Conservation (phyloP, 2,888 invertebrate genomes). For the Dolichopus griseipennis region DNA sequence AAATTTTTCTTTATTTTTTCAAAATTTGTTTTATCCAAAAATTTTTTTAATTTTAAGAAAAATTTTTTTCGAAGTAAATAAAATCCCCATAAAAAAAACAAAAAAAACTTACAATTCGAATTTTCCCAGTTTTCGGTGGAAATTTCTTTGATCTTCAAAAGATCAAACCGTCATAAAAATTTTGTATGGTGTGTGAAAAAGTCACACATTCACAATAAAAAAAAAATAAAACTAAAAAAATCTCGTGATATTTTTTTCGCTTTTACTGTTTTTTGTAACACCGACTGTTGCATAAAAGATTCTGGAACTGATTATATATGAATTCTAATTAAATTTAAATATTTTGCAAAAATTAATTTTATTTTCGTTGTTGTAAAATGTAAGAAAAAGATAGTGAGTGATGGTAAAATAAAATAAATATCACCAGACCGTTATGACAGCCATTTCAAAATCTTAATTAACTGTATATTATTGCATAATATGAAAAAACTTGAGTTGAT, state of each 20-base stretch:
- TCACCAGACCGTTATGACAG: slow-evolving; percentile 6
- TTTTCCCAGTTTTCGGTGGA: background rate
- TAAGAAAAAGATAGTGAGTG: background rate
- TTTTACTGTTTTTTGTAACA: background rate
- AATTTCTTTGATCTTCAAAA: background rate
- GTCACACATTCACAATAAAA: background rate
- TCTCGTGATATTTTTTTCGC: background rate
- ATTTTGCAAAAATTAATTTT: background rate
- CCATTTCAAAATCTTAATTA: background rate
- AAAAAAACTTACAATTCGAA: background rate
- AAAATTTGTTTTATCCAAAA: too few species aligned
- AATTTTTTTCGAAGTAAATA: background rate
- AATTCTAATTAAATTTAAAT: background rate
- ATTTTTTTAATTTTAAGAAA: background rate
- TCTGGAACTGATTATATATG: too few species aligned
- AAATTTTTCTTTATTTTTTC: too few species aligned
- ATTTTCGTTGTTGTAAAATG: background rate
- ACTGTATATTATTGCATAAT: background rate
- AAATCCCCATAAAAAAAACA: background rate
- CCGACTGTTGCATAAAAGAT: too few species aligned
- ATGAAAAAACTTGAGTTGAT: too few species aligned
- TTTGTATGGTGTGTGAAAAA: background rate
- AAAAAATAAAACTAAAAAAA: background rate
- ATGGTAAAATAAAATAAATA: background rate
- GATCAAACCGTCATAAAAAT: background rate